These are phyloP conservation scores for Julus scandinavius DNA, from an alignment of 2,888 invertebrate genomes.

Conservation along the genomic window DNA sequence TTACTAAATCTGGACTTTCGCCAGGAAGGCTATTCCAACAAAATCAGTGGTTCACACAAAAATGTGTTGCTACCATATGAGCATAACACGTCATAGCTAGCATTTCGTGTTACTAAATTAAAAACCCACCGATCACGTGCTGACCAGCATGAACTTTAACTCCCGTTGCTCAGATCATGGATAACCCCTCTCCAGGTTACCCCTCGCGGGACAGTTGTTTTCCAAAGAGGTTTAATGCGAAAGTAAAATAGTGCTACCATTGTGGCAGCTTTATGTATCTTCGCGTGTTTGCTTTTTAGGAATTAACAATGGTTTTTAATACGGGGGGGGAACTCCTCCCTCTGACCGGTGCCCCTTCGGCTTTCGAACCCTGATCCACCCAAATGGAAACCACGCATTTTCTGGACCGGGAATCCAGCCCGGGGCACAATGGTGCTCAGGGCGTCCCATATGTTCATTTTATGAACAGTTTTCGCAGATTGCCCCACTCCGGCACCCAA, in stretches of 20 bases:
- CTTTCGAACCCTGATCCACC: neutral
- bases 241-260: conserved; percentile 18
- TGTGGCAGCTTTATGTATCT: neutral
- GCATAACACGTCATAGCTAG: too few relatives aligned
- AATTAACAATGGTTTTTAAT: conserved; percentile 18
- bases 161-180: neutral
- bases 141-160: neutral
- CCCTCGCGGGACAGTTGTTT: neutral
- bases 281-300: conserved; percentile 5
- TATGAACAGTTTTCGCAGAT: conserved; percentile 48
- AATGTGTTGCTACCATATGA: too few relatives aligned
- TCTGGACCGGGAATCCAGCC: neutral
- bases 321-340: neutral
- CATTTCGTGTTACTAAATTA: too few relatives aligned
- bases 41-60: too few relatives aligned
- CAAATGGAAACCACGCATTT: conserved; percentile 10
- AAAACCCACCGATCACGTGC: too few relatives aligned
- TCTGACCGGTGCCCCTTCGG: neutral
- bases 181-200: neutral
- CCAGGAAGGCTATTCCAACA: too few relatives aligned
- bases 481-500: conserved; percentile 9
- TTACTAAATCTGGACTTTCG: too few relatives aligned
- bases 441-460: conserved; percentile 50
- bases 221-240: conserved; percentile 9
- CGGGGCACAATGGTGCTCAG: neutral